Conservation (phyloP, 2,888 invertebrate species). For the Saturnia pavonia region DNA sequence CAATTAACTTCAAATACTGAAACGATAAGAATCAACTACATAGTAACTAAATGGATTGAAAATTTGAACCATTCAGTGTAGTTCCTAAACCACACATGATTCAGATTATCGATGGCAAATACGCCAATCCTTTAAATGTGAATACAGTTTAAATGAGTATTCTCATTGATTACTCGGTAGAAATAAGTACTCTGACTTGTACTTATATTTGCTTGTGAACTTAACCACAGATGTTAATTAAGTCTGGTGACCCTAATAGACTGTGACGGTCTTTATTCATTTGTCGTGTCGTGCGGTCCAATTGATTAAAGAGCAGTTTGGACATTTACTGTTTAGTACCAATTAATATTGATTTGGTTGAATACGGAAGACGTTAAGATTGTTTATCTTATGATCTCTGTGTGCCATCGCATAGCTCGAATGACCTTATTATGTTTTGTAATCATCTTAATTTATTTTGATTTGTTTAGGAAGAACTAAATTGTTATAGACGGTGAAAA, state of each 20-base stretch:
- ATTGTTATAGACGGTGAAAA: not conserved
- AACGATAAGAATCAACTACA: too few relatives aligned
- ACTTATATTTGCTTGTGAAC: too few relatives aligned
- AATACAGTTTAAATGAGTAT: too few relatives aligned
- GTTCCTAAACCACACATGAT: too few relatives aligned
- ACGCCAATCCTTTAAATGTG: too few relatives aligned
- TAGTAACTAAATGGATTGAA: too few relatives aligned
- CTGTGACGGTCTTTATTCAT: not conserved
- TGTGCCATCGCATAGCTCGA: not conserved
- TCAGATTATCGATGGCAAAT: too few relatives aligned
- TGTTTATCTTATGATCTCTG: constrained; percentile 1
- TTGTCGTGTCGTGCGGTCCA: constrained; percentile 25
- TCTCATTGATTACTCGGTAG: too few relatives aligned
- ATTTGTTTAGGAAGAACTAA: not conserved
- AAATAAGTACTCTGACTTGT: too few relatives aligned
- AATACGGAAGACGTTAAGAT: constrained; percentile 38
- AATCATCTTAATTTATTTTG: not conserved
- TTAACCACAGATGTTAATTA: not conserved
- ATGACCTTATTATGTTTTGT: not conserved
- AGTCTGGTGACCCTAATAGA: not conserved
- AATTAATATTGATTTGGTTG: constrained; percentile 49
- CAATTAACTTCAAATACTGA: too few relatives aligned
- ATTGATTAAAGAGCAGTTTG: constrained; percentile 39
- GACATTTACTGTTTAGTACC: constrained; percentile 31
- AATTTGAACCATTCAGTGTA: too few relatives aligned